These are phyloP conservation scores for Channa maculata DNA, from an alignment of 2,113 vertebrate species.

Conservation along the genomic window DNA sequence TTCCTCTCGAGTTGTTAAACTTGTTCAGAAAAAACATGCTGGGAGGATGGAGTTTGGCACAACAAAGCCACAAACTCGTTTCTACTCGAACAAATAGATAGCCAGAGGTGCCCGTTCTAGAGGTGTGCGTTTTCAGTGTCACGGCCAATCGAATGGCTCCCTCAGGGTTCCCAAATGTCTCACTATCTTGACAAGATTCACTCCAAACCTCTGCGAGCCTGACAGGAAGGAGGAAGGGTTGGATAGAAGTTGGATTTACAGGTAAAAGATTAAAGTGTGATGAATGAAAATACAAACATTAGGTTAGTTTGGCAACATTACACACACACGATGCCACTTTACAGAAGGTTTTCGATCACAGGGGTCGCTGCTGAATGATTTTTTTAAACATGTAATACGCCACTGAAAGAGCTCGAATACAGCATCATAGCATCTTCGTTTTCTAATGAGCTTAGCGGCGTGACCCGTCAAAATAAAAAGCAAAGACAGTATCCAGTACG, in stretches of 20 bases:
- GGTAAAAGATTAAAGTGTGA: not conserved
- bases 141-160: slow-evolving; percentile 9
- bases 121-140: not conserved
- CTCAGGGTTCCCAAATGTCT: not conserved
- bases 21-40: not conserved
- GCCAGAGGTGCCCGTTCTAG: not conserved
- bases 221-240: not conserved
- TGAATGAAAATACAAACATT: not conserved
- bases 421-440: too few species aligned
- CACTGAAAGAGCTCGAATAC: too few species aligned
- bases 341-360: not conserved
- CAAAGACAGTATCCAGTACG: not conserved
- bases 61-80: not conserved
- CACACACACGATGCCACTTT: not conserved
- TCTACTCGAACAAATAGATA: not conserved
- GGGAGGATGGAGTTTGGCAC: not conserved
- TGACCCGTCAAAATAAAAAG: not conserved
- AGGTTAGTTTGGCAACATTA: not conserved
- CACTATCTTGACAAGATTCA: not conserved
- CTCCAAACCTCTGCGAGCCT: not conserved
- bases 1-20: too few species aligned
- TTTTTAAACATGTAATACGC: not conserved
- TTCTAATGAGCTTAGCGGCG: not conserved
- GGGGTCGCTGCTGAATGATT: not conserved
- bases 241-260: not conserved